These are phyloP conservation scores for Harpagifer antarcticus DNA, from an alignment of 2,797 vertebrate species.

Conservation along the genomic window DNA sequence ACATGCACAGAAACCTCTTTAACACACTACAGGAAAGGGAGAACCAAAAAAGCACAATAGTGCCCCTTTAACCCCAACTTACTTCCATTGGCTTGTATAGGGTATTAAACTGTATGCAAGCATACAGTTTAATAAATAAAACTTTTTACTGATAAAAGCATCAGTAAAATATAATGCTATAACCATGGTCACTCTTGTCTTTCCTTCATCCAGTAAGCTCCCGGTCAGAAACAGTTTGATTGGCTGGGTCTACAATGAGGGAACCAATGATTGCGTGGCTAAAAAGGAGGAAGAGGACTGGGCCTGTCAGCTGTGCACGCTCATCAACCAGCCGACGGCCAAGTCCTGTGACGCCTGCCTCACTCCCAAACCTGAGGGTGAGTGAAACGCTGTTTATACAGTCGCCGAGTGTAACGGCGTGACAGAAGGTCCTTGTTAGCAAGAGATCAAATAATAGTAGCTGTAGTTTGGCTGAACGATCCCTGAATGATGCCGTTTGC, in stretches of 20 bases:
- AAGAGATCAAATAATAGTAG: constrained; percentile 39
- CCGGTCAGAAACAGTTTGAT: constrained; percentile 84
- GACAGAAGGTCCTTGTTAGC: constrained; percentile 53
- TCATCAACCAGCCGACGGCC: constrained; percentile 89
- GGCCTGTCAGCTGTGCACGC: constrained; percentile 90
- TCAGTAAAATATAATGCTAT: too few relatives aligned
- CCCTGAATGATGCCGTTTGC: constrained; percentile 18
- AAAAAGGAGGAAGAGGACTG: constrained; percentile 90
- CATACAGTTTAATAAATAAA: too few relatives aligned
- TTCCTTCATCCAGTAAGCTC: constrained; percentile 82
- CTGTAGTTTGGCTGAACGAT: constrained; percentile 38
- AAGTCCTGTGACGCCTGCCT: constrained; percentile 91
- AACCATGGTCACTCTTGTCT: neutral
- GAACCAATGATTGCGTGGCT: constrained; percentile 78
- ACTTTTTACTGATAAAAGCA: too few relatives aligned
- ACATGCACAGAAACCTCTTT: too few relatives aligned
- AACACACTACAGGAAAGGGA: too few relatives aligned
- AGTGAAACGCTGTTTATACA: constrained; percentile 53
- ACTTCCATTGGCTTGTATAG: too few relatives aligned
- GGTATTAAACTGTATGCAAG: too few relatives aligned
- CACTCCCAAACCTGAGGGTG: constrained; percentile 88
- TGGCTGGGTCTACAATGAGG: constrained; percentile 78
- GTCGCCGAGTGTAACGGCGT: constrained; percentile 44
- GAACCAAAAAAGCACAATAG: too few relatives aligned
- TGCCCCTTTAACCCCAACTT: too few relatives aligned